phyloP scores from a whole-genome alignment of 2,888 invertebrate species.

The Silvanus unidentatus region DNA sequence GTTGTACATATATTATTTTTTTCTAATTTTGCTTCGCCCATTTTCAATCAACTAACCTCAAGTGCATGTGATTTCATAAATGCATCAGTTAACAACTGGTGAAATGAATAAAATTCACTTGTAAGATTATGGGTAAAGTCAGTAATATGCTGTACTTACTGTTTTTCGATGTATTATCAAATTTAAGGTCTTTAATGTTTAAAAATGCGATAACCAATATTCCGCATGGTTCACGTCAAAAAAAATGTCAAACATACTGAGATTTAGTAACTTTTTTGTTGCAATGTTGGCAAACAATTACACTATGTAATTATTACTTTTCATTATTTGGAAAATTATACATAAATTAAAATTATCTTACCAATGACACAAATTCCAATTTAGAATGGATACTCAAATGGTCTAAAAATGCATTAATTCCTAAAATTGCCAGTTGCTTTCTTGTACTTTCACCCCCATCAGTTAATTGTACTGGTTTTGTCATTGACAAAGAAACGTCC shows the following conservation, averaged over 20 bases:
- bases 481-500: slow-evolving; percentile 71
- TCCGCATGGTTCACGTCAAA: slow-evolving; percentile 35
- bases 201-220: slow-evolving; percentile 3
- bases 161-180: too few relatives aligned
- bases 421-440: slow-evolving; percentile 60
- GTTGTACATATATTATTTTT: slow-evolving; percentile 33
- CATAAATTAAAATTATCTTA: slow-evolving; percentile 42
- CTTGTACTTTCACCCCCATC: slow-evolving; percentile 53
- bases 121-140: neutral
- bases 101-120: too few relatives aligned
- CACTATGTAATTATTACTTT: slow-evolving; percentile 10
- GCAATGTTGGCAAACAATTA: neutral
- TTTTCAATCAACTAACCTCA: slow-evolving; percentile 28
- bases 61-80: neutral
- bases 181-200: too few relatives aligned
- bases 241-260: too few relatives aligned
- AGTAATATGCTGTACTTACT: neutral
- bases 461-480: slow-evolving; percentile 50
- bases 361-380: slow-evolving; percentile 67
- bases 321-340: slow-evolving; percentile 2
- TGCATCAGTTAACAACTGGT: too few relatives aligned
- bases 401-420: slow-evolving; percentile 61
- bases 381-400: slow-evolving; percentile 59
- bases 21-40: slow-evolving; percentile 37
- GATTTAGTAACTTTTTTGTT: neutral